Base-by-base conservation (phyloP, 2,113 vertebrate genomes). In the Prietella phreatophila region DNA sequence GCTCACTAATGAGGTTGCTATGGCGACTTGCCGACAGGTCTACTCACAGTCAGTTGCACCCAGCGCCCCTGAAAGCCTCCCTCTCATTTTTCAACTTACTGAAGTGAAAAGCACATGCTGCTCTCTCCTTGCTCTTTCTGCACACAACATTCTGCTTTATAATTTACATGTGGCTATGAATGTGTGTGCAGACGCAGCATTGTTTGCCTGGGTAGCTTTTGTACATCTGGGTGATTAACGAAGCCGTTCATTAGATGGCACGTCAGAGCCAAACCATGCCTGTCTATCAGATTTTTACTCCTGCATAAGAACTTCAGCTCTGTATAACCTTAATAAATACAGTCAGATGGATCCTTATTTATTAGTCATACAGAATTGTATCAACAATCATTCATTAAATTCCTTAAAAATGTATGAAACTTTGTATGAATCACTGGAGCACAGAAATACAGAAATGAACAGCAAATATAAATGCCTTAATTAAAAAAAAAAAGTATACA, bases 1-100 rank as follows among this genome's bases (percentile, higher is more conserved):
- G 86, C 65, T 84, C 81, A 53, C 65, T 89, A 91, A 92, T 91
- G 79, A 91, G 84, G 91, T 91, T 92, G 86, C 91, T 79, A 92
- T 91, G 86, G 85, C 5, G 69, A 90, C 84, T 11, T 60, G 60
- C 86, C 82, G 83, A 88, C 90, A 92, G 90, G 91, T 92, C 87
- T 90, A 85, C 79, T 85, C 75, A 65, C 88, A 87, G 85, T 87
- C 63, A 85, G 82, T 81, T 82, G 86, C 71, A 42, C 81, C 78
- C 79, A 78, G 83, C 33, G 27, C 71, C 83, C 36, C 67, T 63
- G 30, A 56, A 78, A 81, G 63, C 63, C 67, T 82, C 42, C 82
- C 33, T 88, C 65, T 87, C 36, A 67, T 73, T 88, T 91, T 86
- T 65, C 85, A 83, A 88, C 36, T 87, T 79, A 60, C 80, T 86